These are phyloP conservation scores for Andrena dorsata DNA, from an alignment of 2,888 invertebrate genomes.

Conservation along the genomic window DNA sequence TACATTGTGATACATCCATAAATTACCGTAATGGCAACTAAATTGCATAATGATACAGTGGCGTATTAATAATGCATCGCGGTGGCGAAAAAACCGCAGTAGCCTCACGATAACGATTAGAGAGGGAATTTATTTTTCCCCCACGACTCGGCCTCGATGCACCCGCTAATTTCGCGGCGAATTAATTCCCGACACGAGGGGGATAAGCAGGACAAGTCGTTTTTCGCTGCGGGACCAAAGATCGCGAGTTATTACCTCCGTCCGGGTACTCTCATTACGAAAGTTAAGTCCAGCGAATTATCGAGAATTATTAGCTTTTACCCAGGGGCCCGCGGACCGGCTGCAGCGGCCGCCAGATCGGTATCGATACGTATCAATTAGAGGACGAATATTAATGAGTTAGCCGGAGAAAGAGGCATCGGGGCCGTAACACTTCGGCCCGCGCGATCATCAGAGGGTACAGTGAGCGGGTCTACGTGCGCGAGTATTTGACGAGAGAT, in stretches of 20 bases:
- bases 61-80: constrained; percentile 54
- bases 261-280: constrained; percentile 59
- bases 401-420: constrained; percentile 38
- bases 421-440: constrained; percentile 33
- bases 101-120: constrained; percentile 43
- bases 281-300: constrained; percentile 70
- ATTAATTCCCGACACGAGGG: constrained; percentile 20
- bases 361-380: constrained; percentile 74
- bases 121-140: constrained; percentile 53
- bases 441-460: constrained; percentile 21
- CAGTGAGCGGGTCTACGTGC: constrained; percentile 47
- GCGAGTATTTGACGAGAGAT: constrained; percentile 75
- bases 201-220: constrained; percentile 23
- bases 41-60: constrained; percentile 57
- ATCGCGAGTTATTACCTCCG: constrained; percentile 56
- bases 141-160: constrained; percentile 10
- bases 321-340: constrained; percentile 37
- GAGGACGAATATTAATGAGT: constrained; percentile 72
- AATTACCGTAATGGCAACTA: constrained; percentile 48
- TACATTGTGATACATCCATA: constrained; percentile 38
- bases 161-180: constrained; percentile 44
- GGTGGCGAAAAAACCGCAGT: constrained; percentile 9
- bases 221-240: constrained; percentile 29
- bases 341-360: constrained; percentile 42
- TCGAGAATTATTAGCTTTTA: constrained; percentile 69